These are phyloP conservation scores for Drosophila malerkotliana DNA, from an alignment of 1,140 invertebrate species.

Conservation along the genomic window DNA sequence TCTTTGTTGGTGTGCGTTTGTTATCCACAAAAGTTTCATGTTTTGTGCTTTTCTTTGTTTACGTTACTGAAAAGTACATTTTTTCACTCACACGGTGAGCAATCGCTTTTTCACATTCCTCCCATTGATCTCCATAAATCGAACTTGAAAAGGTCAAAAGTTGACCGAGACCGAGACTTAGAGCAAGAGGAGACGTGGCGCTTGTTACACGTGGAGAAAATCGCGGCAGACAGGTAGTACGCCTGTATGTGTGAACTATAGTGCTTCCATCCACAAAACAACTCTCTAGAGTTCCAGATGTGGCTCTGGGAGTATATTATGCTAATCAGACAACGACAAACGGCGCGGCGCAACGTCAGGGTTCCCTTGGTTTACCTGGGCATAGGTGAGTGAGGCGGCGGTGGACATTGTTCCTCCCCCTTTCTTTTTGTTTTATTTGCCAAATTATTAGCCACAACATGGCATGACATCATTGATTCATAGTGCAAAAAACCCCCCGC, in stretches of 20 bases:
- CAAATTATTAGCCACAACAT: slow-evolving; percentile 1
- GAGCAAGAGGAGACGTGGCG: slow-evolving; percentile 51
- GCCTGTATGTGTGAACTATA: slow-evolving; percentile 11
- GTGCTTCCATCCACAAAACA: slow-evolving; percentile 9
- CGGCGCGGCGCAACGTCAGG: slow-evolving; percentile 56
- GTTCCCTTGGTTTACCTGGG: slow-evolving; percentile 68
- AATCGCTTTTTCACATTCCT: slow-evolving; percentile 19
- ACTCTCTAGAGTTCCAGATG: slow-evolving; percentile 48
- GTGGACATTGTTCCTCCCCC: not conserved
- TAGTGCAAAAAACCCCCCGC: slow-evolving; percentile 7
- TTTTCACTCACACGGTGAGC: slow-evolving; percentile 16
- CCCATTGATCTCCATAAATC: not conserved
- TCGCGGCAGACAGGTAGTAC: slow-evolving; percentile 13
- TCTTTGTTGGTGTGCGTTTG: slow-evolving; percentile 17
- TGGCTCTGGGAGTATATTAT: slow-evolving; percentile 78
- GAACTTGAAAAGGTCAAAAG: slow-evolving; percentile 29
- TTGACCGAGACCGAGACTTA: slow-evolving; percentile 4
- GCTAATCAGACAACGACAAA: slow-evolving; percentile 61
- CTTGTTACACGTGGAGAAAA: slow-evolving; percentile 63
- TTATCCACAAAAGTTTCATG: slow-evolving; percentile 47
- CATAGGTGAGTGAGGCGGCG: slow-evolving; percentile 57
- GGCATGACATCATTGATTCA: slow-evolving; percentile 56
- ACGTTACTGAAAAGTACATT: slow-evolving; percentile 54
- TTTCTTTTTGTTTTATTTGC: slow-evolving; percentile 7
- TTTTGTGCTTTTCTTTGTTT: slow-evolving; percentile 69